Evolutionary conservation across 1,140 invertebrate genomes (phyloP), one percentile per base, ranked within the genome.

Genomic region (Euglossa dilemma): DNA sequence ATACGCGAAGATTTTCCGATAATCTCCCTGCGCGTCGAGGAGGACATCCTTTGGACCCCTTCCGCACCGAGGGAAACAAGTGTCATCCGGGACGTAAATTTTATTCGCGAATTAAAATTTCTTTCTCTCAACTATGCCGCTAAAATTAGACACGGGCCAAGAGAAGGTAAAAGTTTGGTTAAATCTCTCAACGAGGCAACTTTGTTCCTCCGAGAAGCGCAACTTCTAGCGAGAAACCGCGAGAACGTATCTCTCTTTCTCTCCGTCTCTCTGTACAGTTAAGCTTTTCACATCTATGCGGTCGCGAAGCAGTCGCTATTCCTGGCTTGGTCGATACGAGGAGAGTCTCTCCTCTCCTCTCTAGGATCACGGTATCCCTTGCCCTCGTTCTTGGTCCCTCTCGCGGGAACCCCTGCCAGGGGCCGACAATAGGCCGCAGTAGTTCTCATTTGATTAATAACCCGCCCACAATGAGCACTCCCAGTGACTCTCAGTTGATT

Each of bases 371-470:
- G 73, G 63, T 87, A 80, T 89, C 71, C 61, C 69, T 66, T 80
- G 64, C 64, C 73, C 71, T 70, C 63, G 69, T 78, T 74, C 83
- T 77, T 74, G 71, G 61, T 73, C 64, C 78, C 80, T 80, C 80
- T 61, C 70, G 69, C 76, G 52, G 81, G 87, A 89, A 91, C 88
- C 89, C 90, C 91, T 87, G 90, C 87, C 85, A 90, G 87, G 82
- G 83, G 67, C 88, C 91, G 89, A 93, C 92, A 93, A 93, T 93
- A 90, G 92, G 85, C 88, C 80, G 82, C 93, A 93, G 93, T 93
- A 93, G 93, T 94, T 94, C 93, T 94, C 93, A 94, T 93, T 93
- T 94, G 93, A 93, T 94, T 94, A 93, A 94, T 94, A 94, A 93
- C 88, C 90, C 92, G 82, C 91, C 92, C 92, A 93, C 93, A 93